Evolutionary conservation across 2,113 vertebrate species (phyloP), one percentile per base, ranked within the genome.

Genomic region (Theropithecus gelada): DNA sequence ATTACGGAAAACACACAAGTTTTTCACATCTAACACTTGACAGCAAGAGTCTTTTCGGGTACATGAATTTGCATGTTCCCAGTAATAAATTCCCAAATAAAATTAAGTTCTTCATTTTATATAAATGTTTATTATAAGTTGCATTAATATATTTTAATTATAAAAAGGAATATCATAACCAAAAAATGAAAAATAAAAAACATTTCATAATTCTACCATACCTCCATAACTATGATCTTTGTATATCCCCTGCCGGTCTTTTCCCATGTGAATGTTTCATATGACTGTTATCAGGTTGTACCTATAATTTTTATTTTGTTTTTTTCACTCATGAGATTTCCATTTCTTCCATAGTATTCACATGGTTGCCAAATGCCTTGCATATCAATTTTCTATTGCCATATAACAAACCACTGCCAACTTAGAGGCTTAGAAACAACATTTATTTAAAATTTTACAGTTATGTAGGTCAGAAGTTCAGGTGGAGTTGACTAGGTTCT

Each of bases 21-120:
- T 84, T 79, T 76, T 96, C 72, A 94, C 27, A 61, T 70, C 8
- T 90, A 95, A 92, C 11, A 30, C 25, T 64, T 38, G 35, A 22
- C 52, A 86, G 70, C 72, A 88, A 90, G 27, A 81, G 7, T 81
- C 35, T 92, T 78, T 76, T 23, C 40, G 52, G 72, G 25, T 22
- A 55, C 68, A 68, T 23, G 38, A 94, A 72, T 76, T 35, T 89
- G 59, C 13, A 90, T n/a, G 79, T 68, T 95, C 43, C 61, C 52
- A 76, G 55, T 75, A 94, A 93, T 84, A 68, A 97, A 96, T 90
- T n/a, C 40, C 73, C 52, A 89, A 95, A 92, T 81, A 79, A 96
- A 97, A 96, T 72, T 88, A 80, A 94, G 38, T 83, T 95, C 35
- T 64, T 76, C 84, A 7, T 75, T 95, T 75, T 75, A 76, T 17